phyloP scores from a whole-genome alignment of 2,113 vertebrate genomes.

The Caranx melampygus region DNA sequence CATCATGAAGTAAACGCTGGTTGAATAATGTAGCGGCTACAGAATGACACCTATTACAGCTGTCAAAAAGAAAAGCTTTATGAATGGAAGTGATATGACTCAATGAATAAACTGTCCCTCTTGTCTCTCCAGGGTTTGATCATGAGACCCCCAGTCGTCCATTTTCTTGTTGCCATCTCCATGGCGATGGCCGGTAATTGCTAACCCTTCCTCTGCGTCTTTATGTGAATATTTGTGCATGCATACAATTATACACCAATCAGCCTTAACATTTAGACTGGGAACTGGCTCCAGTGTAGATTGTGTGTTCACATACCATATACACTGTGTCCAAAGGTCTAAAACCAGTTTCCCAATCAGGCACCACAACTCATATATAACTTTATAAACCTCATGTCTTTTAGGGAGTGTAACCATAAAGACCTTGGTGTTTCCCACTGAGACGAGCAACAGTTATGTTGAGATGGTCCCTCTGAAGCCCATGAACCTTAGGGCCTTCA shows the following conservation, averaged over 20 bases:
- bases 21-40: no score
- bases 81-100: not conserved
- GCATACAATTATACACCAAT: no score
- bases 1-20: no score
- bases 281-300: no score
- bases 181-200: slow-evolving; percentile 18
- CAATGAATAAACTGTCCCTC: not conserved
- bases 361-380: no score
- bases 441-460: not conserved
- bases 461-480: slow-evolving; percentile 36
- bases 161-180: not conserved
- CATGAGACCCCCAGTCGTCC: slow-evolving; percentile 9
- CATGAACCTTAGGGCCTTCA: slow-evolving; percentile 20
- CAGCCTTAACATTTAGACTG: no score
- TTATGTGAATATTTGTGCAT: not conserved
- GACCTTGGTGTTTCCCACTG: slow-evolving; percentile 11
- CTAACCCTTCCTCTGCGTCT: not conserved
- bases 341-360: no score
- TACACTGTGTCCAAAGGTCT: no score
- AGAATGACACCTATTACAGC: no score
- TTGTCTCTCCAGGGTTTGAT: slow-evolving; percentile 20
- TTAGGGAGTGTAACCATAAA: not conserved
- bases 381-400: not conserved
- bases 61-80: no score
- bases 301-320: no score